Evolutionary conservation across 2,113 vertebrate genomes (phyloP), one percentile per base, ranked within the genome.

Genomic region (Pithys albifrons): DNA sequence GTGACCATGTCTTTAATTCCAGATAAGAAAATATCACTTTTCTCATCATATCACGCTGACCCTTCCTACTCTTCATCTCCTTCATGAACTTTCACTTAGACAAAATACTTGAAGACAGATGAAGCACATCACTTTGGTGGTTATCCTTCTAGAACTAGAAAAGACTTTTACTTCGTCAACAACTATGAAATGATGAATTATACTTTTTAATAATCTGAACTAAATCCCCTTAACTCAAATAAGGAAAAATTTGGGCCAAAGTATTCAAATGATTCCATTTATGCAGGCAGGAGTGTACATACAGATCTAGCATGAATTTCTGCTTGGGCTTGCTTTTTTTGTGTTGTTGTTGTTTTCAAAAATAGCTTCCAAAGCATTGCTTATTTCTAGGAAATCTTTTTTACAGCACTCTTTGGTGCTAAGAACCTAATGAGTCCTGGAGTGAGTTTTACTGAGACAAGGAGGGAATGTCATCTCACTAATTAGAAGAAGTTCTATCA

Each of bases 381-480:
- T 92, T 57, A 84, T 88, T 94, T 95, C 70, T 88, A 74, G 27
- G 78, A 78, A 94, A 61, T 37, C 6, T 90, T 89, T 54, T 74
- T 37, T 87, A 29, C 73, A 70, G 55, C 73, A 39, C 45, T 14
- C 39, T 52, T 3, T 49, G 41, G 41, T 76, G 39, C 31, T 75
- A 65, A 61, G 91, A 89, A 72, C 77, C 12, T 55, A 75, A 39
- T 72, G 58, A 66, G 75, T 29, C 64, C 48, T 69, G 51, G 78
- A 95, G 49, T 61, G 62, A 94, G 81, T 86, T 95, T 93, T 95
- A 43, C 88, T 96, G 61, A 69, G 49, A 55, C 65, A 91, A 96
- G 45, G 14, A 78, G 37, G 89, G 52, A 94, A 64, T 46, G 28
- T 48, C 45, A 52, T 74, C 90, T 61, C 17, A 6, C 48, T 97